Evolutionary conservation across 2,797 vertebrate genomes (phyloP).

Genomic region (Merluccius polli): DNA sequence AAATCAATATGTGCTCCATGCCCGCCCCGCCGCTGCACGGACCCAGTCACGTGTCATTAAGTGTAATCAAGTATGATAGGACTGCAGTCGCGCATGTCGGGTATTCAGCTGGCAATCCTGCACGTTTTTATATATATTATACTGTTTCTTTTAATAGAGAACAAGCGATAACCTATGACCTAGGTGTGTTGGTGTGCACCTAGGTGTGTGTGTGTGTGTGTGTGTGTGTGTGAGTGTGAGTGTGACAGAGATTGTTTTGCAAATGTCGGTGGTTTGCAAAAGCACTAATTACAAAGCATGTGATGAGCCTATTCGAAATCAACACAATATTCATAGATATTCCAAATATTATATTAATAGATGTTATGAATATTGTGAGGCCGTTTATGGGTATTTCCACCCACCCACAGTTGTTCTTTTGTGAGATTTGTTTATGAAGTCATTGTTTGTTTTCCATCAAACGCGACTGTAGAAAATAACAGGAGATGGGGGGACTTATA

Average conservation of each 20-base stretch:
- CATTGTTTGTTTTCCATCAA: neutral
- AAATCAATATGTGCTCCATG: no score
- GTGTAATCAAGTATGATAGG: no score
- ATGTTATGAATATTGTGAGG: neutral
- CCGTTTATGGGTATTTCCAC: neutral
- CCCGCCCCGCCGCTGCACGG: no score
- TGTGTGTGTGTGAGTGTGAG: neutral
- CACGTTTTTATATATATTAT: no score
- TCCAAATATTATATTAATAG: neutral
- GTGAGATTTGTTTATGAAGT: neutral
- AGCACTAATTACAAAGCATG: neutral
- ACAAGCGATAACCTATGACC: neutral
- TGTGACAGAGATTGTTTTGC: neutral
- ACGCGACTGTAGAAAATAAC: neutral
- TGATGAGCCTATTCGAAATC: neutral
- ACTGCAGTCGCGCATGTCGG: no score
- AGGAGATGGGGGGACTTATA: neutral
- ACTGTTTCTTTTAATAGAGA: no score
- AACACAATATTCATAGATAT: neutral
- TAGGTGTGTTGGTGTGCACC: neutral
- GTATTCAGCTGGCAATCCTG: no score
- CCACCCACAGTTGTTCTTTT: neutral
- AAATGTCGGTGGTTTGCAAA: neutral
- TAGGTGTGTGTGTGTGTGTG: neutral
- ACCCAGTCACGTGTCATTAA: no score